Base-by-base conservation (phyloP, 2,888 invertebrate genomes). In the Diaprepes abbreviatus region DNA sequence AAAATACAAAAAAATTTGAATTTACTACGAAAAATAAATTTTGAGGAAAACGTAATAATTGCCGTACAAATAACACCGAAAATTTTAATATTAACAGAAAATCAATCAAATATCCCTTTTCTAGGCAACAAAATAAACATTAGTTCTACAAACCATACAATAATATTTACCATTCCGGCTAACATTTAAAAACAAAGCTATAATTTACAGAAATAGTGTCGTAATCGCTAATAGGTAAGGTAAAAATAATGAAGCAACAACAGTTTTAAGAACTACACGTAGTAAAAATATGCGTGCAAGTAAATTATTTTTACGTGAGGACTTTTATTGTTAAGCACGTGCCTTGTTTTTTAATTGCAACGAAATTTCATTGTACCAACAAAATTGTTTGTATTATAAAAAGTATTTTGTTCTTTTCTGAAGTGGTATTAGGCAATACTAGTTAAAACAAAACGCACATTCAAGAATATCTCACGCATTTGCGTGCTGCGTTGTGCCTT, bases 381-480 rank as follows among this genome's bases (percentile, higher is more conserved):
- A 19, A 43, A 43, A 43, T 43, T 21, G 19, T 43, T 3, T 36
- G 12, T 36, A 3, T 35, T 36, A 3, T 35, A 16, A 3, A 52
- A 33, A 6, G 16, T 33, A n/a, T 10, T 19, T 43, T 54, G 54
- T 54, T 54, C 17, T 28, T 10, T 54, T 21, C 19, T 6, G n/a
- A 21, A 43, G 24, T 5, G 5, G 19, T 43, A n/a, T 21, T 10
- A n/a, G 19, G 43, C 21, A 43, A 43, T 21, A 17, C 12, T 35
- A 24, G 50, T 1, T 35, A 31, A 28, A 54, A 63, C 63, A 24
- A 52, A 52, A 52, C 52, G 40, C 36, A 54, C 50, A 63, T 54
- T 54, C 38, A 54, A 21, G 54, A 38, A 52, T 38, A 52, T 63
- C 63, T 63, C 63, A 63, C 63, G 63, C 63, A 52, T 63, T 52